Percentiles rank a stretch among this genome's conserved stretches.
These are phyloP conservation scores for Diplolepis rosae DNA, from an alignment of 2,888 invertebrate species.

Conservation along the genomic window DNA sequence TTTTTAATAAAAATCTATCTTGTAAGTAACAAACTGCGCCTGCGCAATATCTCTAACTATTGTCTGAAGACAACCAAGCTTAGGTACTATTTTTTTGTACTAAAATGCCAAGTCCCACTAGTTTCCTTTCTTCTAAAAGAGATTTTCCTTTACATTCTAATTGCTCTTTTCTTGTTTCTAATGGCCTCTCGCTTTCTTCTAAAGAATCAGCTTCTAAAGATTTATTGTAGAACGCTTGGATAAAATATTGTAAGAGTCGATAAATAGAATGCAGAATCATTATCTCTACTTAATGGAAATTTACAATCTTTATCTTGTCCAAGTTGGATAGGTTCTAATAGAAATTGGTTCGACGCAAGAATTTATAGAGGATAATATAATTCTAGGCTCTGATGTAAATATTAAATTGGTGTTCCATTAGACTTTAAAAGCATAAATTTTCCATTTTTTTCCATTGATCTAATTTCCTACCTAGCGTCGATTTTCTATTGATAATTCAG, in stretches of 20 bases:
- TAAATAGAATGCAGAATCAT: not conserved
- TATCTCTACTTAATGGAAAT: not conserved
- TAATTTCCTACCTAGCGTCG: not conserved
- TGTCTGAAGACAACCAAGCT: slow-evolving; percentile 67
- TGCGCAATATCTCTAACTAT: slow-evolving; percentile 67
- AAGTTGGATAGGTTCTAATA: not conserved
- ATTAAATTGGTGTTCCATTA: slow-evolving; percentile 10
- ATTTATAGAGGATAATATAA: slow-evolving; percentile 5
- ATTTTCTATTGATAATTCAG: not conserved
- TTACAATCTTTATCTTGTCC: not conserved
- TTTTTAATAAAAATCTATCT: slow-evolving; percentile 53
- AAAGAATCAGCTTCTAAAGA: slow-evolving; percentile 46
- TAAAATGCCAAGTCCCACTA: slow-evolving; percentile 58
- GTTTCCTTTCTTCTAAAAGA: slow-evolving; percentile 38
- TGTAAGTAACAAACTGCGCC: slow-evolving; percentile 62
- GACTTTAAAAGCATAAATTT: not conserved
- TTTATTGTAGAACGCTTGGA: not conserved
- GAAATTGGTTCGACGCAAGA: not conserved
- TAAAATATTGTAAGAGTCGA: not conserved
- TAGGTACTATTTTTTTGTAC: slow-evolving; percentile 61
- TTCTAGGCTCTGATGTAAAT: not conserved
- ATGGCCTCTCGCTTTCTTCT: not conserved
- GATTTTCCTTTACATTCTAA: not conserved
- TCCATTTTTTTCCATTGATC: not conserved
- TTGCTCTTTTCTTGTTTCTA: not conserved